phyloP scores from a whole-genome alignment of 2,888 invertebrate genomes.

The Dinocampus coccinellae region DNA sequence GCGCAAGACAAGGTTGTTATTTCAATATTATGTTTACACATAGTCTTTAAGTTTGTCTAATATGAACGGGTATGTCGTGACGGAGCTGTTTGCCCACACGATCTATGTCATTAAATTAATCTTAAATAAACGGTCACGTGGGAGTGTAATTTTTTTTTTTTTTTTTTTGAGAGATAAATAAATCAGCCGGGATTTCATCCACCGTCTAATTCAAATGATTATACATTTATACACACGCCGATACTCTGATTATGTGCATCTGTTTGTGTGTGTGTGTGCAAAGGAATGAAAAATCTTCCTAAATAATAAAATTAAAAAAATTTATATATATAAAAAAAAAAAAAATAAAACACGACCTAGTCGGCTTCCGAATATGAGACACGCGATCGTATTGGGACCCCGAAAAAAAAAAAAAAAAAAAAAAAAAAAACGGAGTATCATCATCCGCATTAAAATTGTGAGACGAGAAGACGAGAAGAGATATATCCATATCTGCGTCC shows the following conservation, averaged over 20 bases:
- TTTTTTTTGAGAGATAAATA: slow-evolving; percentile 2
- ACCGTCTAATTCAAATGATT: slow-evolving; percentile 53
- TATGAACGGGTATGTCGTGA: slow-evolving; percentile 39
- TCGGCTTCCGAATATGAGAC: slow-evolving; percentile 49
- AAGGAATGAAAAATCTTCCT: background rate
- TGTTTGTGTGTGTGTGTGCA: slow-evolving; percentile 30
- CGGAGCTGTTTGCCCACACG: slow-evolving; percentile 39
- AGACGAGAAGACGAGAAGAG: background rate
- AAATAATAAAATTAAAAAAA: background rate
- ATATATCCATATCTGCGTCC: slow-evolving; percentile 15
- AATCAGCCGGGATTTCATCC: slow-evolving; percentile 18
- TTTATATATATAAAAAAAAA: background rate
- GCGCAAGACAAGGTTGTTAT: slow-evolving; percentile 15
- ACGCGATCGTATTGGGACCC: slow-evolving; percentile 66
- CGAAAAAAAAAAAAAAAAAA: too few species aligned
- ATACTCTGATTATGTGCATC: background rate
- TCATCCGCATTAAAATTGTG: slow-evolving; percentile 25
- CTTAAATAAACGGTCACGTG: slow-evolving; percentile 63
- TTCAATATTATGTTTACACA: slow-evolving; percentile 4
- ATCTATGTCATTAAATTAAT: slow-evolving; percentile 62
- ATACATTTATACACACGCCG: slow-evolving; percentile 56
- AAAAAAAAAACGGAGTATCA: slow-evolving; percentile 57
- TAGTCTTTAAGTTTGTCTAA: background rate
- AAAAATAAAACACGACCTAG: slow-evolving; percentile 51
- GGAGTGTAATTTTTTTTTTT: slow-evolving; percentile 53